Evolutionary conservation across 2,113 vertebrate species (phyloP), one percentile per base, ranked within the genome.

Genomic region (Takifugu bimaculatus): DNA sequence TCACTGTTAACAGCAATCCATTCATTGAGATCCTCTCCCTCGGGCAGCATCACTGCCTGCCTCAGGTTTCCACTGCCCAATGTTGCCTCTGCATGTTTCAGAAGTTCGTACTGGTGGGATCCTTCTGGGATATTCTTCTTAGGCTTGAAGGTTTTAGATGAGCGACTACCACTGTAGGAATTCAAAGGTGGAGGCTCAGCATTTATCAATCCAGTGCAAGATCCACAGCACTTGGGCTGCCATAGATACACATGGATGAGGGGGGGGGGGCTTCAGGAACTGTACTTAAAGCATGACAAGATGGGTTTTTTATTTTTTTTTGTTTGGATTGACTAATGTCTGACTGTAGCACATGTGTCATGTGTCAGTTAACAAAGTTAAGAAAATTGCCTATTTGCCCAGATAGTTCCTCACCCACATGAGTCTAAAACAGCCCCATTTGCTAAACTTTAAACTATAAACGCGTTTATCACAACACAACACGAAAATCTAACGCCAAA

Each of bases 1-100:
- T 94, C 72, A 98, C 96, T 97, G 76, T 98, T 98, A 12, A 98
- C 96, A 0, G 96, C 96, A 3, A 98, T 97, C 96, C 96, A 98
- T 67, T 98, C 96, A 29, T 98, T 98, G 13, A 98, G 94, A 73
- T 98, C 96, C 75, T 98, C 96, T 60, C 96, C 95, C 68, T 98
- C 96, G 0, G 96, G 96, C 68, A 98, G 73, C 94, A 96, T 95
- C 2, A 97, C 96, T 0, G 96, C 96, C 65, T 97, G 96, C 12
- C 96, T 84, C 25, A 98, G 88, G 82, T 98, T 98, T 0, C 96
- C 96, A 4, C 95, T 98, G 52, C 96, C 96, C 65, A 98, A 83
- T 0, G 96, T 98, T 0, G 96, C 96, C 77, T 98, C 96, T 0
- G 96, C 96, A 1, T 98, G 96, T 45, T 98, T 98, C 59, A 98